Conservation (phyloP, 2,888 invertebrate genomes). For the Lasioglossum figueresi region DNA sequence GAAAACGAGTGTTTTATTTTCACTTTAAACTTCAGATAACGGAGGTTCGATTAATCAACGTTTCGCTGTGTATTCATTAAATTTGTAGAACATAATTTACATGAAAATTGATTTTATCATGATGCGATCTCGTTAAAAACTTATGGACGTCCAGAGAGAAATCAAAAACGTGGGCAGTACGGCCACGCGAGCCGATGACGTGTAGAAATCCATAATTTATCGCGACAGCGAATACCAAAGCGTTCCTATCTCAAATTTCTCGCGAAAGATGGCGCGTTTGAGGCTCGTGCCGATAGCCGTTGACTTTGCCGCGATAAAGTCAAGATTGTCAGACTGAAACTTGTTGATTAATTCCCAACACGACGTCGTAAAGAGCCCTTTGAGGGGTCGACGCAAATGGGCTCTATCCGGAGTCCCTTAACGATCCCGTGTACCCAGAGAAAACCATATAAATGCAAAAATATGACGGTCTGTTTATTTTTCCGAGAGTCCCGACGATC, state of each 20-base stretch:
- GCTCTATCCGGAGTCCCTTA: neutral
- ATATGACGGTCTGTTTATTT: slow-evolving; percentile 45
- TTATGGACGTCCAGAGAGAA: neutral
- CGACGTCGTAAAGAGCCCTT: slow-evolving; percentile 4
- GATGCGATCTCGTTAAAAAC: neutral
- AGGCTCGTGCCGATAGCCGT: slow-evolving; percentile 12
- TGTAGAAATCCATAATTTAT: slow-evolving; percentile 7
- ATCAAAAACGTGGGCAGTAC: neutral
- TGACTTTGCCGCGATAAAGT: slow-evolving; percentile 22
- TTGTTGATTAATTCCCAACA: slow-evolving; percentile 30
- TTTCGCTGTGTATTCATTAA: neutral
- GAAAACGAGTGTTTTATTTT: neutral
- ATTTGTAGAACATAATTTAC: neutral
- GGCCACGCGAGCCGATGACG: neutral
- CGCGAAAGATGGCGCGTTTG: slow-evolving; percentile 22
- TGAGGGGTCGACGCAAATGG: neutral
- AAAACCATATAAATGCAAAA: neutral
- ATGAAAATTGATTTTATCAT: neutral
- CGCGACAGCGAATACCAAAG: slow-evolving; percentile 6
- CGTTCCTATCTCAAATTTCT: neutral
- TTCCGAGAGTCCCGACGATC: slow-evolving; percentile 24
- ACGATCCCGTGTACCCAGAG: neutral
- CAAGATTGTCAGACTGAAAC: slow-evolving; percentile 17
- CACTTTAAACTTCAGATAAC: neutral
- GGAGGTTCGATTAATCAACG: neutral